Percentiles rank a stretch among this genome's conserved stretches.
Evolutionary conservation across 1,140 invertebrate genomes (phyloP).

Genomic region (Drosophila tristis): DNA sequence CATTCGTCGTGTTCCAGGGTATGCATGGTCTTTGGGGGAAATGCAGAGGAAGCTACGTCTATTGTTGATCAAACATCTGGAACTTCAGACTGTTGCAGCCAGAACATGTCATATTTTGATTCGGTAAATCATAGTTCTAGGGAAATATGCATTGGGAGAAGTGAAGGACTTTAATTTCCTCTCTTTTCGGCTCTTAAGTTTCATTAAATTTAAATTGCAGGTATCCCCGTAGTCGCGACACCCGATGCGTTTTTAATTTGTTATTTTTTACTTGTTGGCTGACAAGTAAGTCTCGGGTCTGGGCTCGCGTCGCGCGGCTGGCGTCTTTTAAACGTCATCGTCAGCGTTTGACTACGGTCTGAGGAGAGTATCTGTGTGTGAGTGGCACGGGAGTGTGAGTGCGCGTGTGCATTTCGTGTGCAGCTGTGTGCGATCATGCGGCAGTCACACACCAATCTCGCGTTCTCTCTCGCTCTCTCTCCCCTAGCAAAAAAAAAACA

Average conservation of each 20-base stretch:
- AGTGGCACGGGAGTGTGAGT: constrained; percentile 41
- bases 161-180: no score
- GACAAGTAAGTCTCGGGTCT: constrained; percentile 54
- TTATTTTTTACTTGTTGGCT: constrained; percentile 42
- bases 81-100: no score
- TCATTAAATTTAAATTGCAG: constrained; percentile 10
- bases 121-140: no score
- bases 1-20: no score
- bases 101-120: no score
- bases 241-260: constrained; percentile 20
- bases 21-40: no score
- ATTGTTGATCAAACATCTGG: no score
- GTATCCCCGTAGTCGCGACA: constrained; percentile 18
- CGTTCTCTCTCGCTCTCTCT: background rate
- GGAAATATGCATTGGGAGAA: no score
- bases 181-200: background rate
- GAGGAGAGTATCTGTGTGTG: constrained; percentile 37
- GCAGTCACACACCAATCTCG: constrained; percentile 32
- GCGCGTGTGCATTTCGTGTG: constrained; percentile 49
- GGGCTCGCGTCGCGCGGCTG: constrained; percentile 24
- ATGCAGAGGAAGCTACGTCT: no score
- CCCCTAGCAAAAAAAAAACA: constrained; percentile 31
- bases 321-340: constrained; percentile 74
- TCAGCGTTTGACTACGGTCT: constrained; percentile 68
- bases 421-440: constrained; percentile 42